Base-by-base conservation (phyloP, 30 jellyfish, hydroid and myxozoan species). In the Morbakka virulenta region DNA sequence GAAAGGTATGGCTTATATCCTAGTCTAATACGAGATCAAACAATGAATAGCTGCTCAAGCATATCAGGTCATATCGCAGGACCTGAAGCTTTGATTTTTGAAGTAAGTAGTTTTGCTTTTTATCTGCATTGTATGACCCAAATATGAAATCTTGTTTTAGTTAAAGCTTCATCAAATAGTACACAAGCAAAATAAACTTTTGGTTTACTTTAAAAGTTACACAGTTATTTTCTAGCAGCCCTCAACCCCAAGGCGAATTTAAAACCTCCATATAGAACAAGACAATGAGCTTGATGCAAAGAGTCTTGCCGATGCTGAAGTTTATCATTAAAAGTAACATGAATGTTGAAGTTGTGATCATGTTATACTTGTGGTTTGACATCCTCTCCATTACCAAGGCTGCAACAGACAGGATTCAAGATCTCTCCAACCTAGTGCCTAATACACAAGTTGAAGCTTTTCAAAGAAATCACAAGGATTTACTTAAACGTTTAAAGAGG, bases 241-340 rank as follows among this genome's bases (percentile, higher is more conserved):
- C 74, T 50, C 52, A 62, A 62, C n/a, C n/a, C n/a, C n/a, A n/a
- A n/a, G n/a, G 52, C 74, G 20, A 62, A 62, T 62, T 12, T 12
- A 26, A 4, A n/a, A 62, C 12, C 20, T 62, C 50, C 74, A 62
- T 23, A 4, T 9, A 62, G 74, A 12, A 26, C 74, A 62, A 62
- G 74, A 62, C 79, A 63, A 77, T 75, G 69, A 73, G 85, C 85
- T 73, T 47, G 62, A 50, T 75, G 88, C 71, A 62, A 23, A 6
- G 28, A 52, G 80, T 77, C 88, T 77, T 63, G 76, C 84, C 17
- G 84, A 41, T 72, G 84, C 84, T 72, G 53, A 63, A 28, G 80
- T 35, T 4, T 28, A n/a, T 57, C 28, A 48, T 57, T 20, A 62
- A 75, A 24, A 32, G 27, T 28, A 48, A 32, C 35, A 26, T 23